phyloP scores from a whole-genome alignment of 1,140 invertebrate species.

The Portunus trituberculatus region DNA sequence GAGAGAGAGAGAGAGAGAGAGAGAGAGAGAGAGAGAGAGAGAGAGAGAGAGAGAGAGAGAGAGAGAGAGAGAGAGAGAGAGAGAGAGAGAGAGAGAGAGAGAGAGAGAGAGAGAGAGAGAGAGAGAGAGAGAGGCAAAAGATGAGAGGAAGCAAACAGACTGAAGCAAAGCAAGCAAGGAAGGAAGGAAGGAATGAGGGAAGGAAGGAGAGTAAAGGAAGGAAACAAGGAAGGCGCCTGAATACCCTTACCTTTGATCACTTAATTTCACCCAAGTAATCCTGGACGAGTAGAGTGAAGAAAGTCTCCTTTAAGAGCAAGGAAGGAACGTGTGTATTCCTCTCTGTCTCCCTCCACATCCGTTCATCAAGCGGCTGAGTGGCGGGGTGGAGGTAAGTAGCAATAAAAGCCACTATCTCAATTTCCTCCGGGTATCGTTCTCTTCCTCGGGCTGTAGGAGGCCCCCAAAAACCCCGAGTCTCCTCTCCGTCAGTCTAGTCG shows the following conservation, averaged over 20 bases:
- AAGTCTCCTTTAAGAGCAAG: conserved; percentile 1
- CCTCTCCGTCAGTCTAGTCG: neutral
- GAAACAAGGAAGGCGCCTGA: too few species aligned
- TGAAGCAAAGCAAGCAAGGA: neutral
- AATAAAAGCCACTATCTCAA: conserved; percentile 69
- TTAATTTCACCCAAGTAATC: neutral
- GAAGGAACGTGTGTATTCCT: neutral
- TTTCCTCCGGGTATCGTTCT: conserved; percentile 65
- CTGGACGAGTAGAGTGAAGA: neutral
- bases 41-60: neutral
- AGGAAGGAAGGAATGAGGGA: too few species aligned
- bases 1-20: conserved; percentile 12
- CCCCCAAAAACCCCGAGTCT: neutral
- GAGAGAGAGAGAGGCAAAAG: neutral
- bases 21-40: conserved; percentile 23
- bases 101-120: conserved; percentile 3
- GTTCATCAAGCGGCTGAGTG: conserved; percentile 59
- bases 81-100: neutral
- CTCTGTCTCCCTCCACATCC: conserved; percentile 39
- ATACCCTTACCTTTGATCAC: neutral
- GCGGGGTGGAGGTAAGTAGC: conserved; percentile 61
- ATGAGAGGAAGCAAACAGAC: neutral
- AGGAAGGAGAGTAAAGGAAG: too few species aligned
- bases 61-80: too few species aligned
- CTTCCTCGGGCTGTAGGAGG: neutral